Base-by-base conservation (phyloP, 2,113 vertebrate species). In the Delphinapterus leucas region DNA sequence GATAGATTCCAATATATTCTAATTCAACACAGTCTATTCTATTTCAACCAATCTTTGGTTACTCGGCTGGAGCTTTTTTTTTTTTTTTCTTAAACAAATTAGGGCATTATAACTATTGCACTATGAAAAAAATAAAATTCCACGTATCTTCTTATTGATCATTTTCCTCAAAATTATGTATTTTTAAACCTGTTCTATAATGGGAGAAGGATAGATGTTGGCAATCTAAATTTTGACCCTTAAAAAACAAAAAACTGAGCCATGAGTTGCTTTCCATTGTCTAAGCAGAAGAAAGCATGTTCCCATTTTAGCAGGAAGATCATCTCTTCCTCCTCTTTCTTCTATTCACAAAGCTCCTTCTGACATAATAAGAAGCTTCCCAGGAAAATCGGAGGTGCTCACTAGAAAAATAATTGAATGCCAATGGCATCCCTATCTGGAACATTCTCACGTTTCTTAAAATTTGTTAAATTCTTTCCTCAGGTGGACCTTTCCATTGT, bases 161-260 rank as follows among this genome's bases (percentile, higher is more conserved):
- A 53, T 53, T 90, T 86, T 90, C 80, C 21, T 55, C 11, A 55
- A 77, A 70, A 91, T 47, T 81, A 85, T n/a, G 65, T 53, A 81
- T 68, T 86, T 76, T 89, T 68, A 74, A 92, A 79, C 2, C 47
- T 85, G 14, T 63, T 93, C n/a, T 80, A 49, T 31, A 89, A 89
- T 47, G 26, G 41, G 47, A 63, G 28, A 90, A 80, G 55, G 67
- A 71, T 38, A 76, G 28, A 67, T 73, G 47, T 3, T n/a, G 21
- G 23, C 38, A 60, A 76, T 65, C 80, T 95, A 84, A 83, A 61
- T 63, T 49, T 88, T 61, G 73, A 88, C 25, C 65, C 74, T 49
- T 90, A 53, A 77, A 71, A 86, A 87, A 86, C 41, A 95, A 55
- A 94, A 88, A 87, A 41, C 6, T 70, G 53, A 95, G n/a, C 20